Evolutionary conservation across 1,140 invertebrate species (phyloP), one percentile per base, ranked within the genome.

Genomic region (Ceratosolen fusciceps): DNA sequence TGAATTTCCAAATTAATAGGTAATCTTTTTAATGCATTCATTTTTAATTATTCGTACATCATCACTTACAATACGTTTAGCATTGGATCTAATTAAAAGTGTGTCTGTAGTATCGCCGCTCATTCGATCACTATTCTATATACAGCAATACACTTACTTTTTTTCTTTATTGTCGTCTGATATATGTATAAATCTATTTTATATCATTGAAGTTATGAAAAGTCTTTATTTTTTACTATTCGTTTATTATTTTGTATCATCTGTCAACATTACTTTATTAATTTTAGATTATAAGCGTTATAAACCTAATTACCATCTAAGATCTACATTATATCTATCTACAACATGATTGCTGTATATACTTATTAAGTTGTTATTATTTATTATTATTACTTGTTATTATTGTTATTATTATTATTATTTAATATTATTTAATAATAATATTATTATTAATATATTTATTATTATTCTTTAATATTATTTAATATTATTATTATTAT

Each of bases 381-480:
- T 71, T 75, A n/a, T 81, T 82, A 81, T 54, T 79, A 56, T 60
- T 62, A n/a, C n/a, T n/a, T n/a, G 77, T 56, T 43, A 74, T 77
- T 73, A 14, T 29, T 54, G 56, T 47, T 47, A 62, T 83, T 74
- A 19, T 71, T 52, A 21, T 49, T 74, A 21, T 49, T 31, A 62
- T 56, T 62, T 26, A 37, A 12, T 52, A 52, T 21, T 31, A 29
- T 21, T 21, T 58, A 12, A 58, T 58, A 8, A 58, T 58, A 5
- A 58, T 67, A 39, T 47, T 60, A 37, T 19, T 77, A 37, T 73
- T n/a, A 76, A 65, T 76, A 34, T 43, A 49, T 62, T 56, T 39
- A 31, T 31, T 70, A 71, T 21, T 54, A 19, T 72, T 39, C 37
- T 58, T n/a, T n/a, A n/a, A n/a, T n/a, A n/a, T n/a, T n/a, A n/a